Evolutionary conservation across 2,797 vertebrate genomes (phyloP).

Genomic region (Falco naumanni): DNA sequence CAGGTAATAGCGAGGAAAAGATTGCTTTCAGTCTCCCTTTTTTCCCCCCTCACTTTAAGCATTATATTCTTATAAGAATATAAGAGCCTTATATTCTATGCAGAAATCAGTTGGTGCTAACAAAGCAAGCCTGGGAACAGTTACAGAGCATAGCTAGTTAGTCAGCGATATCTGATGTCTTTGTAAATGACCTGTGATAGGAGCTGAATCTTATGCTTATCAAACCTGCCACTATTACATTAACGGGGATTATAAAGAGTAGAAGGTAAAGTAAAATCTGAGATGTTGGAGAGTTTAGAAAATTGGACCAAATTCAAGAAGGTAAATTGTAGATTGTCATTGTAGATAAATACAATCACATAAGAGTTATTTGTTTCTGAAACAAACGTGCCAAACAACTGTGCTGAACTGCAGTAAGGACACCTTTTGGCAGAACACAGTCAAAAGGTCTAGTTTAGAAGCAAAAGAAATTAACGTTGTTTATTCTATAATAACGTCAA

Average conservation of each 20-base stretch:
- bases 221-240: neutral
- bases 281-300: neutral
- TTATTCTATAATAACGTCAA: neutral
- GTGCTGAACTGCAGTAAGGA: neutral
- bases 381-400: neutral
- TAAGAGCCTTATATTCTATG: neutral
- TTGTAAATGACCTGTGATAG: constrained; percentile 36
- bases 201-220: constrained; percentile 15
- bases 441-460: neutral
- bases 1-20: neutral
- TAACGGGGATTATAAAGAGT: neutral
- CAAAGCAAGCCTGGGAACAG: neutral
- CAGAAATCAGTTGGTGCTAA: neutral
- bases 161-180: constrained; percentile 35
- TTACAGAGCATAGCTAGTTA: neutral
- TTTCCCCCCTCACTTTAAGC: neutral
- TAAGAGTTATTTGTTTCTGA: neutral
- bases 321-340: neutral
- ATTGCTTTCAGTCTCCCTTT: neutral
- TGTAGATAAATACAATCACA: neutral
- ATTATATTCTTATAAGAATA: neutral
- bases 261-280: neutral
- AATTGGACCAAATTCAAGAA: neutral
- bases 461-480: neutral
- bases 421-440: neutral